Conservation (phyloP, 2,113 vertebrate species). For the Myrmophylax atrothorax region DNA sequence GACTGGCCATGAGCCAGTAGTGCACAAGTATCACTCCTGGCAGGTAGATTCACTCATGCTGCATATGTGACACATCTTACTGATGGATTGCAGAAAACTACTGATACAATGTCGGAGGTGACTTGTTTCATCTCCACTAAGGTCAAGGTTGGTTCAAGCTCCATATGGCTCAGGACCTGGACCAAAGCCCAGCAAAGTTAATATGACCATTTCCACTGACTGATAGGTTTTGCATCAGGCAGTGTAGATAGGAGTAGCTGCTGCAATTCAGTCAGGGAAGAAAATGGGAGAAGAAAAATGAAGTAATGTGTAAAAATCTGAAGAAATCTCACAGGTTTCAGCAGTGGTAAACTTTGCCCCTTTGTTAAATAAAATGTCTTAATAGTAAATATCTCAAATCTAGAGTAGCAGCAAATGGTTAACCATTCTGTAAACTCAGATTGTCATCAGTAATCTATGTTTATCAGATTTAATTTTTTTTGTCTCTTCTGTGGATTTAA, state of each 20-base stretch:
- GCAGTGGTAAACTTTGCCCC: rapidly evolving
- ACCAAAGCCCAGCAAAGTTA: slow-evolving; percentile 44
- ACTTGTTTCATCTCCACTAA: slow-evolving; percentile 14
- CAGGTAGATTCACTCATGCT: slow-evolving; percentile 15
- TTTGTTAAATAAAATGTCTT: background rate
- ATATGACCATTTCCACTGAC: background rate
- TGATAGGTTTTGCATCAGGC: slow-evolving; percentile 8
- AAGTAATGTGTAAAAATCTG: background rate
- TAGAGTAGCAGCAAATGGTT: background rate
- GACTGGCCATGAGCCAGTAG: slow-evolving; percentile 31
- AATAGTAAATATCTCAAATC: background rate
- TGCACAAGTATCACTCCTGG: background rate
- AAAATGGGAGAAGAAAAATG: background rate
- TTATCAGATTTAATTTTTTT: background rate
- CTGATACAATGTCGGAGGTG: background rate
- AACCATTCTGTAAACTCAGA: background rate
- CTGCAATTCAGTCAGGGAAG: background rate
- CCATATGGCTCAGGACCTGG: slow-evolving; percentile 36
- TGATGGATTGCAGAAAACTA: slow-evolving; percentile 43
- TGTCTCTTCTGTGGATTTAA: background rate
- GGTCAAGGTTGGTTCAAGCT: slow-evolving; percentile 60
- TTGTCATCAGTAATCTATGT: background rate
- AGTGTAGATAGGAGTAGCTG: background rate
- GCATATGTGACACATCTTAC: slow-evolving; percentile 23
- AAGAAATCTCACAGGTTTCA: background rate